Conservation (phyloP, 2,888 invertebrate genomes). For the Nineta flava region DNA sequence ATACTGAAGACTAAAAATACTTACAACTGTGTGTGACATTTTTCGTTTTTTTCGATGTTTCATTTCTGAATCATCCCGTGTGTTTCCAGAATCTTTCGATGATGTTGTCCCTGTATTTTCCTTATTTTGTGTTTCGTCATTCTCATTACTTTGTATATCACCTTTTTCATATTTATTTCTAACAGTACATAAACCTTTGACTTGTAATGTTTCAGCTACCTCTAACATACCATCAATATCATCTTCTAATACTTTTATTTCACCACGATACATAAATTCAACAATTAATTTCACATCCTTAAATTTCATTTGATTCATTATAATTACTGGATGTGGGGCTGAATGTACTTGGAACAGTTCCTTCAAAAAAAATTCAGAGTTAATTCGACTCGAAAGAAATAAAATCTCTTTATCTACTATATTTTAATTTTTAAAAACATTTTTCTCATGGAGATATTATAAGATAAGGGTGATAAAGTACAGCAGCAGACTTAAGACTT, state of each 20-base stretch:
- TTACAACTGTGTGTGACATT: conserved; percentile 13
- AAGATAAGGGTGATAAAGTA: too few relatives aligned
- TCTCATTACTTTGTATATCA: conserved; percentile 8
- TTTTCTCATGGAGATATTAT: too few relatives aligned
- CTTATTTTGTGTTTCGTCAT: conserved; percentile 9
- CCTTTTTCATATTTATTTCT: conserved; percentile 19
- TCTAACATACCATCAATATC: conserved; percentile 28
- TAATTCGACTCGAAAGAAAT: too few relatives aligned
- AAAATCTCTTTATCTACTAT: too few relatives aligned
- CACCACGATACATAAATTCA: conserved; percentile 33
- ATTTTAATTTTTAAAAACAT: too few relatives aligned
- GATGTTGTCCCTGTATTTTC: conserved; percentile 1
- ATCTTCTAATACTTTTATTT: conserved; percentile 30
- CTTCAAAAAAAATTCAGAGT: conserved; percentile 17
- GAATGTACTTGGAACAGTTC: conserved; percentile 27
- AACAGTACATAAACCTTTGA: conserved; percentile 30
- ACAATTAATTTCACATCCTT: conserved; percentile 28
- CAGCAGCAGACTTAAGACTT: too few relatives aligned
- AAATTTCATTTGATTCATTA: conserved; percentile 28
- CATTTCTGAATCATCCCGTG: background rate
- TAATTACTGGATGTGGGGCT: conserved; percentile 27
- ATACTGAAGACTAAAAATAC: too few relatives aligned
- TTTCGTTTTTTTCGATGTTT: conserved; percentile 12
- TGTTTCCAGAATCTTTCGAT: background rate
- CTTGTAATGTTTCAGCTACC: conserved; percentile 29